Conservation (phyloP, 2,888 invertebrate species). For the Spisula solida region DNA sequence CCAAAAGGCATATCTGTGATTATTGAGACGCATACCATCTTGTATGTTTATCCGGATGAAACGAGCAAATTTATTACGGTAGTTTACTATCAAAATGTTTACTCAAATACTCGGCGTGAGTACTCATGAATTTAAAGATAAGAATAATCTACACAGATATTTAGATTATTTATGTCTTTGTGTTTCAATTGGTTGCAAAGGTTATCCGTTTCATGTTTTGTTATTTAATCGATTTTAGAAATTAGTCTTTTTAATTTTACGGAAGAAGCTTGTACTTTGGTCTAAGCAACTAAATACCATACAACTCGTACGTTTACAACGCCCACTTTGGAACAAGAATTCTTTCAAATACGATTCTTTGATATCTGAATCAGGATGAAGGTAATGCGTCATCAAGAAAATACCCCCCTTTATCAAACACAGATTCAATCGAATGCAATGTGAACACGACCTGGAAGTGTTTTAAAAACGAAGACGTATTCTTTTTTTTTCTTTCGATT, state of each 20-base stretch:
- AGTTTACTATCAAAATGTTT: neutral
- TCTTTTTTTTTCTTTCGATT: too few species aligned
- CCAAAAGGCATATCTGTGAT: neutral
- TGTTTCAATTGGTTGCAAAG: neutral
- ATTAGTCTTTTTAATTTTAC: neutral
- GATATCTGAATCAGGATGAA: neutral
- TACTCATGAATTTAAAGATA: neutral
- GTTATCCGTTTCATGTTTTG: neutral
- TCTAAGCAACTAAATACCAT: neutral
- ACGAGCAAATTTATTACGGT: neutral
- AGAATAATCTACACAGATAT: neutral
- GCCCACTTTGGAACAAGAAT: neutral
- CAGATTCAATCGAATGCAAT: neutral
- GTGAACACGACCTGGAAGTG: neutral
- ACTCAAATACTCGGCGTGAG: slow-evolving; percentile 10
- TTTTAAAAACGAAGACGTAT: neutral
- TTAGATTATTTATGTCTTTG: neutral
- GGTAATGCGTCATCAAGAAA: neutral
- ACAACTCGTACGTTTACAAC: neutral
- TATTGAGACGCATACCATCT: neutral
- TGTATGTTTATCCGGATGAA: neutral
- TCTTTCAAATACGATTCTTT: neutral
- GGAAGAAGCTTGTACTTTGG: neutral
- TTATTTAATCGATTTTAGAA: neutral
- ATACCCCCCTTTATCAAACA: neutral